Base-by-base conservation (phyloP, 2,113 vertebrate genomes). In the Carassius gibelio region DNA sequence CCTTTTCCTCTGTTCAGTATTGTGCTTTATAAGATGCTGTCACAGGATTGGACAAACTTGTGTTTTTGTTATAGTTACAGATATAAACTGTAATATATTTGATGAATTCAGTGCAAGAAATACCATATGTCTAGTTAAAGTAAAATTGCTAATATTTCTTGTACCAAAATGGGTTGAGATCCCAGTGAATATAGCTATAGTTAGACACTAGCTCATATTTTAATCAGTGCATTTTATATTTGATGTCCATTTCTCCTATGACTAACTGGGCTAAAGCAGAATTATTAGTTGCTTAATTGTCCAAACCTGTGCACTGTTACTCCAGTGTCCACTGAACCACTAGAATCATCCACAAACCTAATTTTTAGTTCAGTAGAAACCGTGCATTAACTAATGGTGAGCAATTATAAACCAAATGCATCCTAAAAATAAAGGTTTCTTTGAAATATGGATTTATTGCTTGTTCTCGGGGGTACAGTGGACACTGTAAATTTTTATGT, bases 21-120 rank as follows among this genome's bases (percentile, higher is more conserved):
- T 80, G 21, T 64, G 6, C 30, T 30, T 30, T 55, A 45, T 84
- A 69, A 78, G 36, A 78, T 76, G 19, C 21, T 64, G 36, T 59
- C 34, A 45, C 42, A 81, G 68, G 82, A 75, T 57, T 84, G 82
- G 86, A 84, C 82, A 81, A 85, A 85, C n/a, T 85, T 48, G 45
- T 72, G 48, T 52, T 64, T 74, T 36, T 50, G 72, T 75, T 0
- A 13, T 19, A 23, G 19, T 68, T 15, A 23, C 59, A 8, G 13
- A 5, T 17, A 48, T 36, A 15, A 26, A 79, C 8, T 52, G 64
- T 36, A 36, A 36, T 30, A 5, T 71, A 5, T 6, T 19, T 68
- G 8, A 61, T 0, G 3, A 71, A 42, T 42, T 30, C 23, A 52
- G 11, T 75, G 48, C 23, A 26, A 38, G 34, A 50, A 2, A 13